phyloP scores from a whole-genome alignment of 2,113 vertebrate species.

The Anseranas semipalmata region DNA sequence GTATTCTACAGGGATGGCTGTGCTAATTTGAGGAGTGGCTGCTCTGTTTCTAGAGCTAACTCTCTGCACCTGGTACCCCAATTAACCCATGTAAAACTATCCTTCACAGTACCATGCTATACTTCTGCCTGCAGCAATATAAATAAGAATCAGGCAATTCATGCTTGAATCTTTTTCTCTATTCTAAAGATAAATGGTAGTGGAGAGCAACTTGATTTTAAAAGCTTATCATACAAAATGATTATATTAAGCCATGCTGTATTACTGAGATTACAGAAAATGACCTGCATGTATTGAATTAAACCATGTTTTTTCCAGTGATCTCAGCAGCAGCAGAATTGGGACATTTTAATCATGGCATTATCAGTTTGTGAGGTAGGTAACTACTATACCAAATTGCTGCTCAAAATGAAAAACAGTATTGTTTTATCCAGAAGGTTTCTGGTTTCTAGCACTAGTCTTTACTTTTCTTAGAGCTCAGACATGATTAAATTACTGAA shows the following conservation, averaged over 20 bases:
- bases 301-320: conserved; percentile 8
- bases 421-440: conserved; percentile 12
- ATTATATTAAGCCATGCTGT: background rate
- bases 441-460: conserved; percentile 15
- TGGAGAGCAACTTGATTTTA: background rate
- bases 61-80: background rate
- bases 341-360: background rate
- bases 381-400: background rate
- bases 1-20: background rate
- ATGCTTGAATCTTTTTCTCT: background rate
- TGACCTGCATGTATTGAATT: background rate
- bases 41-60: background rate
- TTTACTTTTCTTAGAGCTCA: conserved; percentile 1
- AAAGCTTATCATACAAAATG: background rate
- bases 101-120: background rate
- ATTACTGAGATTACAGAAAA: conserved; percentile 34
- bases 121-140: background rate
- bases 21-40: background rate
- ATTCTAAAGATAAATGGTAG: background rate
- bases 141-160: background rate
- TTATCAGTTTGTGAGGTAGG: background rate
- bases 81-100: background rate
- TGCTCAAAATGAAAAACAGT: background rate
- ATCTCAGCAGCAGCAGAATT: background rate
- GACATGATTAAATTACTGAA: conserved; percentile 2